Evolutionary conservation across 2,113 vertebrate genomes (phyloP).

Genomic region (Sphyrna mokarran): DNA sequence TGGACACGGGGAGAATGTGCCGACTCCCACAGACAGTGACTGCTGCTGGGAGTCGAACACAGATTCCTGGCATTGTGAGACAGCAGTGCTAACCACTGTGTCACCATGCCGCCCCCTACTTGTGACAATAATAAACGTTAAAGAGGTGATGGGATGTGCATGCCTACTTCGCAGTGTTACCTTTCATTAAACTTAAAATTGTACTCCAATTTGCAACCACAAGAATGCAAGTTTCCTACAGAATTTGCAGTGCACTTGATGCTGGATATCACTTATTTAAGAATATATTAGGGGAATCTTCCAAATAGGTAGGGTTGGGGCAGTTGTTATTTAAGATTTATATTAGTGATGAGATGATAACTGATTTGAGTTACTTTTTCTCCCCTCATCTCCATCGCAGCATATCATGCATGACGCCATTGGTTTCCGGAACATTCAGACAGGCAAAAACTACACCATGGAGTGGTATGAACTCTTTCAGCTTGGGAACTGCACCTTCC

Average conservation of each 20-base stretch:
- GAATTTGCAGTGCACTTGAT: neutral
- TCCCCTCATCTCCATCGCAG: constrained; percentile 50
- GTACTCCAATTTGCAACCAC: neutral
- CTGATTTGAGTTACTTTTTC: neutral
- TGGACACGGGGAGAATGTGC: too few species aligned
- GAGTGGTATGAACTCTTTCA: constrained; percentile 98
- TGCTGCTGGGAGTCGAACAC: too few species aligned
- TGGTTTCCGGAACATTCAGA: constrained; percentile 75
- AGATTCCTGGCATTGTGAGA: too few species aligned
- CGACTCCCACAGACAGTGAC: too few species aligned
- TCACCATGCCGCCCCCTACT: too few species aligned
- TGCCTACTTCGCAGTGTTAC: neutral
- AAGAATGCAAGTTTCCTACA: neutral
- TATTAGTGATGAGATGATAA: neutral
- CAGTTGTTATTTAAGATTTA: neutral
- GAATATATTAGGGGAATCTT: neutral
- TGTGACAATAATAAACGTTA: too few species aligned
- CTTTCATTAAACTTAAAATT: neutral
- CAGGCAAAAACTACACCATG: constrained; percentile 79
- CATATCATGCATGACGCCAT: constrained; percentile 96
- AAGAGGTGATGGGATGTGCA: neutral
- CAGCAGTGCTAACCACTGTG: too few species aligned
- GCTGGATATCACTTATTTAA: neutral
- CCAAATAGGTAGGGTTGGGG: neutral
- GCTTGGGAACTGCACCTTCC: constrained; percentile 95